phyloP scores from a whole-genome alignment of 2,888 invertebrate genomes.

The Parnassius apollo region DNA sequence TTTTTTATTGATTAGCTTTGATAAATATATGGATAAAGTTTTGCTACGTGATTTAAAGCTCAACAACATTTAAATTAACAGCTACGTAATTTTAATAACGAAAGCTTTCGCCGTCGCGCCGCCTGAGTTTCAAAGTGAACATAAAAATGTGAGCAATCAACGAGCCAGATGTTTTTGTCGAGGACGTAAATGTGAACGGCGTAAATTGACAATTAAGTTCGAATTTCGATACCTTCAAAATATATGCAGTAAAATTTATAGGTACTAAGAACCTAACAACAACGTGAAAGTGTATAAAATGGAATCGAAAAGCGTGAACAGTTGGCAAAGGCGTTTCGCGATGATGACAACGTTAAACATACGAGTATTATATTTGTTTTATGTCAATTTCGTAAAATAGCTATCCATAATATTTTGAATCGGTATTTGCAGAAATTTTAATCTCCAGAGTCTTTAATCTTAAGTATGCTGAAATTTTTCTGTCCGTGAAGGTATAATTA shows the following conservation, averaged over 20 bases:
- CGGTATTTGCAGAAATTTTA: no score
- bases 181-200: slow-evolving; percentile 68
- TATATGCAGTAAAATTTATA: slow-evolving; percentile 63
- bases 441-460: no score
- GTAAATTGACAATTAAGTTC: slow-evolving; percentile 73
- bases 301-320: slow-evolving; percentile 30
- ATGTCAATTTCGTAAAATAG: neutral
- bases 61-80: slow-evolving; percentile 5
- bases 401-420: neutral
- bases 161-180: slow-evolving; percentile 67
- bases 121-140: slow-evolving; percentile 63
- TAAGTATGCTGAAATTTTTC: no score
- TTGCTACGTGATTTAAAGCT: slow-evolving; percentile 3
- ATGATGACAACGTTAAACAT: slow-evolving; percentile 16
- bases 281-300: slow-evolving; percentile 39
- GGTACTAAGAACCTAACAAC: slow-evolving; percentile 44
- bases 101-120: slow-evolving; percentile 43
- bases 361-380: slow-evolving; percentile 15
- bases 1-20: slow-evolving; percentile 11
- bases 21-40: slow-evolving; percentile 7
- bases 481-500: no score
- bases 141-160: slow-evolving; percentile 76
- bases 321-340: slow-evolving; percentile 23
- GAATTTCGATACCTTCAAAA: slow-evolving; percentile 72
- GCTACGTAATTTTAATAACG: slow-evolving; percentile 39